These are phyloP conservation scores for Misgurnus mizolepis DNA, from an alignment of 2,113 vertebrate genomes.

Conservation along the genomic window DNA sequence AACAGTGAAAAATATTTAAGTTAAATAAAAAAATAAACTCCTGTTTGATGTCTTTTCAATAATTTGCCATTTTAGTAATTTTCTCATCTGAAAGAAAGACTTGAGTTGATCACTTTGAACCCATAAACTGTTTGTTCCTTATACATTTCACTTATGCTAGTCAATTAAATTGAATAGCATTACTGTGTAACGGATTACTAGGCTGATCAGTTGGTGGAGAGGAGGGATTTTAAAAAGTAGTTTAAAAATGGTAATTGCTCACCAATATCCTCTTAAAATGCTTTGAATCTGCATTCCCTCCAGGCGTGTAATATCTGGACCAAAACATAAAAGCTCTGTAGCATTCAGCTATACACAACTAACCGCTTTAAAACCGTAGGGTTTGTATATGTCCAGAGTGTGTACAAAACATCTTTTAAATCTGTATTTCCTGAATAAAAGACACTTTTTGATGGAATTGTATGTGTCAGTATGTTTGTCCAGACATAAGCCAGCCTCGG, in stretches of 20 bases:
- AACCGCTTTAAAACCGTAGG: not conserved
- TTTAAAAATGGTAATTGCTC: slow-evolving; percentile 28
- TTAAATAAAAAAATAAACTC: not conserved
- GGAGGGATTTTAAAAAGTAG: slow-evolving; percentile 9
- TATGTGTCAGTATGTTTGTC: too few species aligned
- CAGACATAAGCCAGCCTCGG: too few species aligned
- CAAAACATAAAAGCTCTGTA: slow-evolving; percentile 1
- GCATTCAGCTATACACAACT: not conserved
- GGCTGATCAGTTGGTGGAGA: slow-evolving; percentile 22
- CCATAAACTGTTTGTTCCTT: not conserved
- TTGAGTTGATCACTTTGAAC: not conserved
- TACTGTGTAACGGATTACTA: slow-evolving; percentile 32
- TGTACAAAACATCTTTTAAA: not conserved
- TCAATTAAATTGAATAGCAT: slow-evolving; percentile 12
- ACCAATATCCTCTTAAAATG: slow-evolving; percentile 36
- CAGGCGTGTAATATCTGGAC: slow-evolving; percentile 8
- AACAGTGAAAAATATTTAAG: not conserved
- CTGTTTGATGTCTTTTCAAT: not conserved
- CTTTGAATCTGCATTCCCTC: slow-evolving; percentile 14
- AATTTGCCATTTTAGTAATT: not conserved
- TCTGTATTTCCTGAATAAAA: too few species aligned
- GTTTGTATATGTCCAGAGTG: not conserved
- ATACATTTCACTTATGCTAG: slow-evolving; percentile 9
- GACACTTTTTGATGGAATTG: too few species aligned
- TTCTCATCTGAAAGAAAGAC: not conserved